phyloP scores from a whole-genome alignment of 2,113 vertebrate genomes.

The Hydropotes inermis region DNA sequence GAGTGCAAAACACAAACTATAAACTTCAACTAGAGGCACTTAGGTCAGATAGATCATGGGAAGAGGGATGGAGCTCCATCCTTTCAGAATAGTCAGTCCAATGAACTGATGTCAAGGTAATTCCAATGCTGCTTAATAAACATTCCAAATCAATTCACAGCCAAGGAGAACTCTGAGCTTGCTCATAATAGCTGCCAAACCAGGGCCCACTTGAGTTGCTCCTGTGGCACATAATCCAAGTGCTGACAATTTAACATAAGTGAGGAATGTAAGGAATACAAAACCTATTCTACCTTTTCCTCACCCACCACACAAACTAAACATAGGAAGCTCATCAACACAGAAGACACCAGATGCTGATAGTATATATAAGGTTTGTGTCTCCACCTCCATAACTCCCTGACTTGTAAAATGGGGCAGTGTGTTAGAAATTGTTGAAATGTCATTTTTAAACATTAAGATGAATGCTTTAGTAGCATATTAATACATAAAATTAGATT shows the following conservation, averaged over 20 bases:
- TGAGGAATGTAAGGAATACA: conserved; percentile 30
- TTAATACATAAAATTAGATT: neutral
- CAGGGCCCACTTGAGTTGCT: neutral
- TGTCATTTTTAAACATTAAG: neutral
- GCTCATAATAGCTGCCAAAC: neutral
- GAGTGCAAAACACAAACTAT: neutral
- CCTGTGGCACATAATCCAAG: neutral
- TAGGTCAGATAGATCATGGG: neutral
- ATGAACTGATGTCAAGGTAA: neutral
- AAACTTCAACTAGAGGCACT: neutral
- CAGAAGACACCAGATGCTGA: neutral
- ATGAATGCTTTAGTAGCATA: neutral
- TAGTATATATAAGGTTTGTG: neutral
- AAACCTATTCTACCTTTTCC: neutral
- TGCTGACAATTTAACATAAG: neutral
- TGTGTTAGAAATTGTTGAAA: neutral
- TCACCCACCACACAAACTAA: neutral
- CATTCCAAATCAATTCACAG: neutral
- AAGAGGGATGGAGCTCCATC: neutral
- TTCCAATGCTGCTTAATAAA: neutral
- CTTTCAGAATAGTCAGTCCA: neutral
- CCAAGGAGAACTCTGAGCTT: neutral
- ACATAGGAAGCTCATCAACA: neutral
- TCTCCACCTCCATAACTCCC: neutral
- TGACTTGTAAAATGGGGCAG: neutral